Base-by-base conservation (phyloP, 2,888 invertebrate genomes). In the Eurois occulta region DNA sequence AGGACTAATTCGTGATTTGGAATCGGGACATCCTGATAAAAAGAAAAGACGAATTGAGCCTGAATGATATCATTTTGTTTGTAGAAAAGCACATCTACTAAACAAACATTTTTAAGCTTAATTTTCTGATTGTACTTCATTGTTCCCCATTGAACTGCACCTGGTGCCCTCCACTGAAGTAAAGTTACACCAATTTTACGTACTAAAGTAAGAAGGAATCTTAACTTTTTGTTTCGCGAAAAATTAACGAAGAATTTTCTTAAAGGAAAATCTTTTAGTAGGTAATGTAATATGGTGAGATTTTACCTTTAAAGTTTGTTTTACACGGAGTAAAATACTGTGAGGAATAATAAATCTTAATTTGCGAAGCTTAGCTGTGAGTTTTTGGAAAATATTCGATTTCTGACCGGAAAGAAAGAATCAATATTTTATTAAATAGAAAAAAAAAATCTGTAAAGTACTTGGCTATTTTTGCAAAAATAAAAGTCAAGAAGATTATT, bases 181-280 rank as follows among this genome's bases (percentile, higher is more conserved):
- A 38, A 48, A 67, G 10, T 52, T 35, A 62, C 52, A 48, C 48
- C 46, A 78, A n/a, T 66, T 72, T 77, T 48, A 71, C 41, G 43
- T 66, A 72, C 24, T 32, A 13, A 43, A 67, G 11, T 52, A 38
- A 69, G 62, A 71, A 73, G 41, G 24, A 77, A 76, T 62, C 58
- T 80, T 71, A 38, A 43, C 13, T 48, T 70, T 72, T 74, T 72
- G 16, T 67, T 77, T 46, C 10, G 69, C 46, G 60, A 76, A 80
- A 78, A 80, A 76, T 28, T 67, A 55, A 76, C 68, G 41, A 75
- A 77, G 52, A 58, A 62, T 62, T 81, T 84, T 71, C 2, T 41
- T 64, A 48, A 78, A 83, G 5, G 38, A 75, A 78, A 83, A 52
- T 68, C 10, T 68, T 85, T 75, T 60, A 46, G 65, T 32, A 52